A percentile compares a stretch with the other conserved stretches of the same genome.
Evolutionary conservation across 2,888 invertebrate genomes (phyloP).

Genomic region (Tortricodes alternella): DNA sequence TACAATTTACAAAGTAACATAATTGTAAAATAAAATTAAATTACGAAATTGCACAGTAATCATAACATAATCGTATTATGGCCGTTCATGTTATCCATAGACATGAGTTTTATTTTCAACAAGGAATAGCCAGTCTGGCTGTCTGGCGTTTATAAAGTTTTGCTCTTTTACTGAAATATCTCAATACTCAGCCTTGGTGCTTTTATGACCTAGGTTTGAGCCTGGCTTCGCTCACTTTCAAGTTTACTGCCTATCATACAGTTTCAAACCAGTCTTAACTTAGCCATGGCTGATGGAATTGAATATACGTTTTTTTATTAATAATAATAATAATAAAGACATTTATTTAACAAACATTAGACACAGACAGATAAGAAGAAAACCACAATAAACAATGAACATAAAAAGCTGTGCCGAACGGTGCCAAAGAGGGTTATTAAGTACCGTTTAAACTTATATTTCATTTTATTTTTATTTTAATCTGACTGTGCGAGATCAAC

Average conservation of each 20-base stretch:
- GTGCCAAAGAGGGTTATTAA: too few relatives aligned
- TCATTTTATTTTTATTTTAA: too few relatives aligned
- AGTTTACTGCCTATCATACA: constrained; percentile 17
- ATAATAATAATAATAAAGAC: too few relatives aligned
- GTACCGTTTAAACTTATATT: too few relatives aligned
- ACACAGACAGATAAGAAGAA: too few relatives aligned
- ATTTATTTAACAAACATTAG: too few relatives aligned
- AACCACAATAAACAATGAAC: too few relatives aligned
- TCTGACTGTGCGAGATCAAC: too few relatives aligned
- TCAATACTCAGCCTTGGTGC: constrained; percentile 34
- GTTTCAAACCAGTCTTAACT: constrained; percentile 19
- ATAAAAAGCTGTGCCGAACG: too few relatives aligned
- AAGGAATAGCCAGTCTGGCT: constrained; percentile 38
- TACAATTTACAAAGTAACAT: not conserved
- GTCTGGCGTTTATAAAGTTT: constrained; percentile 40
- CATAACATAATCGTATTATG: constrained; percentile 7
- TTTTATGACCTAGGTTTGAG: constrained; percentile 33
- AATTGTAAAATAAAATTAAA: not conserved
- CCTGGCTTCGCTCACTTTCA: constrained; percentile 27
- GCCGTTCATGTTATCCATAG: constrained; percentile 37
- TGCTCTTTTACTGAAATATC: constrained; percentile 38
- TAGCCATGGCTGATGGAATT: not conserved
- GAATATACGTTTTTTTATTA: too few relatives aligned
- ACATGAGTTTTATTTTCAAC: constrained; percentile 42
- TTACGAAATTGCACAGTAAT: constrained; percentile 12